Evolutionary conservation across 2,888 invertebrate species (phyloP).

Genomic region (Nycteola revayana): DNA sequence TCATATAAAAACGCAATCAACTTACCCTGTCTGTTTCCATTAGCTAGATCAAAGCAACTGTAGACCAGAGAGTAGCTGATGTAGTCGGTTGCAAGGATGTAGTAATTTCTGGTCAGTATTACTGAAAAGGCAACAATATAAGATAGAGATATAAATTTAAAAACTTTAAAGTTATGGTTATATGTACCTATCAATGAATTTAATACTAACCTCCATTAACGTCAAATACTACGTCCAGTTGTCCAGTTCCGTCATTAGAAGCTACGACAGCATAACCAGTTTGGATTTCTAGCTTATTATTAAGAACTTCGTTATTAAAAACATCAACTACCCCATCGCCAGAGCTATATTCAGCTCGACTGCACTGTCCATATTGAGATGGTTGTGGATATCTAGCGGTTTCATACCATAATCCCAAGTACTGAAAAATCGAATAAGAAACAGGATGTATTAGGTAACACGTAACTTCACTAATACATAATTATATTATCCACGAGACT

Average conservation of each 20-base stretch:
- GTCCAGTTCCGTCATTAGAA: constrained; percentile 70
- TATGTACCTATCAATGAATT: not conserved
- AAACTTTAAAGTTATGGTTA: not conserved
- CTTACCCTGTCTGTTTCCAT: constrained; percentile 55
- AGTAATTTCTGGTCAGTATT: constrained; percentile 38
- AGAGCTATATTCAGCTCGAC: constrained; percentile 77
- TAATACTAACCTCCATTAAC: constrained; percentile 66
- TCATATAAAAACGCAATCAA: too few species aligned
- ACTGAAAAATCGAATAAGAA: too few species aligned
- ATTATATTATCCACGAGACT: too few species aligned
- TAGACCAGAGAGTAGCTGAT: constrained; percentile 56
- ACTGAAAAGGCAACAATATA: constrained; percentile 35
- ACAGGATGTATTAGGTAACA: too few species aligned
- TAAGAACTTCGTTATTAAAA: constrained; percentile 50
- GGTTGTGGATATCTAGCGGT: constrained; percentile 83
- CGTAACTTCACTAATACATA: too few species aligned
- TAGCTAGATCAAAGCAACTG: constrained; percentile 48
- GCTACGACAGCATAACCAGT: constrained; percentile 71
- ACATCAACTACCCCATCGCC: constrained; percentile 38
- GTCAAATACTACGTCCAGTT: constrained; percentile 78
- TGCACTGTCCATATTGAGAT: constrained; percentile 83
- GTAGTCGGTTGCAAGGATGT: constrained; percentile 64
- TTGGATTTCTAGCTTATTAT: constrained; percentile 68
- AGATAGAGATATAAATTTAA: not conserved
- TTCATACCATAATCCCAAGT: constrained; percentile 83